Conservation (phyloP, 2,113 vertebrate genomes). For the Formicarius rufipectus region DNA sequence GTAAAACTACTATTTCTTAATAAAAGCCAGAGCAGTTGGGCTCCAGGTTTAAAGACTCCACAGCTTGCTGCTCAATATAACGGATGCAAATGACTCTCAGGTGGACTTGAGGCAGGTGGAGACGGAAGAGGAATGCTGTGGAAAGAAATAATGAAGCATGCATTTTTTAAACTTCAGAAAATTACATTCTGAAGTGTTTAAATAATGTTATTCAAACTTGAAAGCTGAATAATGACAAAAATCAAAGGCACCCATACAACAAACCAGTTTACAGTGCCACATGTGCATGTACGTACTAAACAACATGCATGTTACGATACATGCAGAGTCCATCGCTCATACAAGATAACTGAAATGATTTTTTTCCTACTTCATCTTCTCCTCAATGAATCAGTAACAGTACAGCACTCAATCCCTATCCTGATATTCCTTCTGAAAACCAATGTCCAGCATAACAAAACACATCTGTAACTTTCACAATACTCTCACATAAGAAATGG, state of each 20-base stretch:
- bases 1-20: not conserved
- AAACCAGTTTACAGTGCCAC: not conserved
- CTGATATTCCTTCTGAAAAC: not conserved
- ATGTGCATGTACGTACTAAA: accelerated
- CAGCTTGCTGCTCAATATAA: not conserved
- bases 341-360: not conserved
- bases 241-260: not conserved
- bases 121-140: not conserved
- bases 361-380: not conserved
- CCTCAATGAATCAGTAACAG: not conserved
- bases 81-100: not conserved
- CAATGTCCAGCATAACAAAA: not conserved
- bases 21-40: not conserved
- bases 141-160: not conserved
- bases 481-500: accelerated
- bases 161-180: not conserved
- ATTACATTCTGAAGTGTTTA: not conserved
- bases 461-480: not conserved
- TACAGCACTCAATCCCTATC: not conserved
- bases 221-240: not conserved
- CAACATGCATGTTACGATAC: accelerated
- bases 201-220: not conserved
- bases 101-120: not conserved
- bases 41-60: not conserved
- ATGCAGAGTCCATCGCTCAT: accelerated